These are phyloP conservation scores for Drosophila mojavensis DNA, from an alignment of 1,140 invertebrate genomes.

Conservation along the genomic window DNA sequence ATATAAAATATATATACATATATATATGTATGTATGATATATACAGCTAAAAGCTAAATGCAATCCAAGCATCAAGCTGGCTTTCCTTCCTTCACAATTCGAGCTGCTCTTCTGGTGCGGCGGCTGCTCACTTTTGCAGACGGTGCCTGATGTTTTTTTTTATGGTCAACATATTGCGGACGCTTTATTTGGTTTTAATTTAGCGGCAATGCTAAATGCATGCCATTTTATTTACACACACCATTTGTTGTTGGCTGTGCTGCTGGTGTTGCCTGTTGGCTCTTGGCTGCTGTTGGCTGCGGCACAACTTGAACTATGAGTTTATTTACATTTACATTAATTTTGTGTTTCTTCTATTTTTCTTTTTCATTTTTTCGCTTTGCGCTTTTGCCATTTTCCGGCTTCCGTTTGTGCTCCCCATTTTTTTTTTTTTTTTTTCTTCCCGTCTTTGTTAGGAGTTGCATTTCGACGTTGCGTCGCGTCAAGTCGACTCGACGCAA, in stretches of 20 bases:
- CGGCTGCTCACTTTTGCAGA: conserved; percentile 3
- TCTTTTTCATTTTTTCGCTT: not conserved
- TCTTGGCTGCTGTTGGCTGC: conserved; percentile 13
- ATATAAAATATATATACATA: not conserved
- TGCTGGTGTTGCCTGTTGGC: not conserved
- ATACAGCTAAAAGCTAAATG: conserved; percentile 11
- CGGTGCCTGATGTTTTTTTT: conserved; percentile 39
- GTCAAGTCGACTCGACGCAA: conserved; percentile 16
- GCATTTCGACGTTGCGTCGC: not conserved
- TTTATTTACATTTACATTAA: conserved; percentile 64
- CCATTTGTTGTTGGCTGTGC: conserved; percentile 45
- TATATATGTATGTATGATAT: not conserved
- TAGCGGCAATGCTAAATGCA: conserved; percentile 51
- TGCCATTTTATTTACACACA: conserved; percentile 55
- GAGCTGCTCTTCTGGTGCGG: conserved; percentile 7
- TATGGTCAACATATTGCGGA: conserved; percentile 49
- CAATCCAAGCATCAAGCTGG: conserved; percentile 23
- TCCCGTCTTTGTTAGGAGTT: not conserved
- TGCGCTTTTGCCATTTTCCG: conserved; percentile 11
- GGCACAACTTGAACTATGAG: conserved; percentile 53
- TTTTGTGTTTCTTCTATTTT: conserved; percentile 31
- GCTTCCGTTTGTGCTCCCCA: conserved; percentile 1
- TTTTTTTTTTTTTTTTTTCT: not conserved
- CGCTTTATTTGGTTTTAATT: conserved; percentile 62
- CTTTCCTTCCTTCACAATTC: not conserved